Evolutionary conservation across 2,113 vertebrate genomes (phyloP).

Genomic region (Chitala chitala): DNA sequence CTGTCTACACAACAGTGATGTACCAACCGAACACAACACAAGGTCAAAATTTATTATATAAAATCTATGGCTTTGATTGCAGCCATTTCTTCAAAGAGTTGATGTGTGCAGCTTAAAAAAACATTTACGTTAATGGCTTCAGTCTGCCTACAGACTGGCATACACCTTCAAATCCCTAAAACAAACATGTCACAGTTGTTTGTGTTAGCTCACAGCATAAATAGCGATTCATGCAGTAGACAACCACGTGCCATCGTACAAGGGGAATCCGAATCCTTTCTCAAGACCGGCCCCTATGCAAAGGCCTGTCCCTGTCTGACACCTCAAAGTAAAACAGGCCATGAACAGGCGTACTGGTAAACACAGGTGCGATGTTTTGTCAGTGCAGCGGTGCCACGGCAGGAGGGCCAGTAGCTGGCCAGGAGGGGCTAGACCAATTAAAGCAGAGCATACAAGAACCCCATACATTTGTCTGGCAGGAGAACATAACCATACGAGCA

Average conservation of each 20-base stretch:
- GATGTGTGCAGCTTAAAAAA: not conserved
- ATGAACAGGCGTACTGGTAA: not conserved
- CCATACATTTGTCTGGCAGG: not conserved
- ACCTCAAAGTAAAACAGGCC: not conserved
- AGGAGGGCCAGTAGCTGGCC: not conserved
- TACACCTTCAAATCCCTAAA: constrained; percentile 29
- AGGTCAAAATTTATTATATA: not conserved
- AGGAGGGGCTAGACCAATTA: too few species aligned
- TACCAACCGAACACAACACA: too few species aligned
- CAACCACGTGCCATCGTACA: constrained; percentile 51
- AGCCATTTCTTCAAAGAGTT: not conserved
- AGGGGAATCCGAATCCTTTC: constrained; percentile 5
- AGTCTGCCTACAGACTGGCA: not conserved
- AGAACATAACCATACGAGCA: not conserved
- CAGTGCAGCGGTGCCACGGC: not conserved
- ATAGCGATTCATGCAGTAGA: constrained; percentile 50
- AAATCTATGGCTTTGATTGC: too few species aligned
- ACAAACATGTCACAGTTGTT: constrained; percentile 50
- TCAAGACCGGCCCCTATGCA: not conserved
- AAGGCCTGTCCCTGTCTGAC: not conserved
- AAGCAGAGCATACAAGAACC: too few species aligned
- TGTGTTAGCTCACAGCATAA: constrained; percentile 49
- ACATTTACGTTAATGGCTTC: not conserved
- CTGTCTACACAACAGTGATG: too few species aligned
- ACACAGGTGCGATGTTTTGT: not conserved